Base-by-base conservation (phyloP, 2,113 vertebrate genomes). In the Chaetodon auriga region DNA sequence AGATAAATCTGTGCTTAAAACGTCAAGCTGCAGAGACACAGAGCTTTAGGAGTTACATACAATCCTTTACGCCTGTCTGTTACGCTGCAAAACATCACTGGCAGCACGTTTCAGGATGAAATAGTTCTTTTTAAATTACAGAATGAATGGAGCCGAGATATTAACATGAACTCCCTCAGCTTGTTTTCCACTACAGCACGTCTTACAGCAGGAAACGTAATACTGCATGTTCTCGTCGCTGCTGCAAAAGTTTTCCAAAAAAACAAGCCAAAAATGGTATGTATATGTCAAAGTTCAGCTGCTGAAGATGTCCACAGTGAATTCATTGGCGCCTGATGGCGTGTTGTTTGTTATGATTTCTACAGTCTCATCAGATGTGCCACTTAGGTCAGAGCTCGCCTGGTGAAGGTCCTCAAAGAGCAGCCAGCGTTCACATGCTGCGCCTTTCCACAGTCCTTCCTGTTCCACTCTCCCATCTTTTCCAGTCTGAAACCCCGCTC, bases 391-490 rank as follows among this genome's bases (percentile, higher is more conserved):
- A 93, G 38, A 82, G 66, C 81, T 77, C 45, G 81, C 81, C 83
- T 48, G 57, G 74, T 69, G 79, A 81, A 66, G 61, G 64, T 85
- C 69, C 78, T 77, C 65, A 53, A 19, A 80, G 73, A 80, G 80
- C 49, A 11, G 68, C 69, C 83, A 75, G 38, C 66, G 68, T 94
- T 94, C 89, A 89, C 70, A 84, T 15, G 65, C 79, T 81, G 48
- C n/a, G 87, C 84, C 81, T 85, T 92, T 89, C 84, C 91, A 86
- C 82, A 75, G 74, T 79, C 81, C 90, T 95, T 95, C 94, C 94
- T 93, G 92, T 95, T 95, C 85, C 87, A 88, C 81, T 87, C 64
- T 83, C 55, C 89, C 81, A 88, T 93, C 92, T 94, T 95, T 95
- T 94, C 93, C 93, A 93, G 84, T 61, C 70, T 41, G 35, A 83